Conservation (phyloP, 1,140 invertebrate genomes). For the Solenopsis invicta region DNA sequence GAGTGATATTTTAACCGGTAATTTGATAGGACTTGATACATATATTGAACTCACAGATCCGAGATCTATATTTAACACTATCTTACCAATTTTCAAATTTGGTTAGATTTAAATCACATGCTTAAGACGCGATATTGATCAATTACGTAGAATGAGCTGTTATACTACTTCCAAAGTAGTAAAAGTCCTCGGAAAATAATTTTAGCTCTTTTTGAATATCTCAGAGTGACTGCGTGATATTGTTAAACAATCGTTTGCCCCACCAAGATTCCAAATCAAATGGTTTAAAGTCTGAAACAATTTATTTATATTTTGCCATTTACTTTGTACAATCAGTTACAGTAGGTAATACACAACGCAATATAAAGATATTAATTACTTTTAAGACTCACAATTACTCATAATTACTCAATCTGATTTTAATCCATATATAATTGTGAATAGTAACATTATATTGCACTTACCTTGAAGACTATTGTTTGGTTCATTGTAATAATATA, state of each 20-base stretch:
- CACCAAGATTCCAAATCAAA: constrained; percentile 96
- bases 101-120: constrained; percentile 34
- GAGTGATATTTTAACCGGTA: constrained; percentile 2
- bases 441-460: constrained; percentile 7
- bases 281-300: constrained; percentile 92
- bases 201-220: constrained; percentile 45
- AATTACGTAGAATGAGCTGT: constrained; percentile 45
- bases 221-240: constrained; percentile 92
- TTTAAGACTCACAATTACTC: constrained; percentile 2
- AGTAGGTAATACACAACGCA: not conserved
- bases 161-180: constrained; percentile 57
- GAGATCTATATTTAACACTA: constrained; percentile 57
- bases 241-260: constrained; percentile 94
- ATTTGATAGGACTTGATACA: constrained; percentile 8
- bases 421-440: constrained; percentile 10
- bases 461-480: constrained; percentile 89
- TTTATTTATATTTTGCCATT: constrained; percentile 28
- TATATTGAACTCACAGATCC: constrained; percentile 31
- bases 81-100: constrained; percentile 45
- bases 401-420: constrained; percentile 28
- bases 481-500: constrained; percentile 92
- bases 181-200: constrained; percentile 33
- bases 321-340: constrained; percentile 16
- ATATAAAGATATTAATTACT: constrained; percentile 49
- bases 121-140: constrained; percentile 53